Conservation (phyloP, 1,140 invertebrate genomes). For the Episyrphus balteatus region DNA sequence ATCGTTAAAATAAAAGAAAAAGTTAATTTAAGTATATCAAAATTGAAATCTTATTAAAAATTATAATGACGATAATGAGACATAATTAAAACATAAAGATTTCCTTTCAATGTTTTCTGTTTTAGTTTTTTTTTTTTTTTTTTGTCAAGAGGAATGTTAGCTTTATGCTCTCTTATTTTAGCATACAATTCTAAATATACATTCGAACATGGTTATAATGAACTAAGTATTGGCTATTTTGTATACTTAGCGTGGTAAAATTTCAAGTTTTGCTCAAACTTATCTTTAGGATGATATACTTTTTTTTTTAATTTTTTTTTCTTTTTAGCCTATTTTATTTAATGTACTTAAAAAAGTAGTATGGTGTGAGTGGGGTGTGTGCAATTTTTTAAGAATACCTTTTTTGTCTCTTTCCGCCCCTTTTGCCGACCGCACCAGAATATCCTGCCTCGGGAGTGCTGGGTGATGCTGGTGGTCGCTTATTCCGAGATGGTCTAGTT, state of each 20-base stretch:
- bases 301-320: background rate
- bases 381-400: constrained; percentile 1
- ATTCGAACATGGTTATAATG: background rate
- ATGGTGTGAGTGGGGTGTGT: no score
- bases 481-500: background rate
- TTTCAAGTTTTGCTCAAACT: background rate
- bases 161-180: background rate
- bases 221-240: background rate
- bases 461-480: background rate
- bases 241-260: background rate
- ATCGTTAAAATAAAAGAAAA: no score
- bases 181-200: background rate
- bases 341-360: no score
- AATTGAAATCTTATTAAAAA: no score
- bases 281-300: background rate
- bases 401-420: constrained; percentile 1
- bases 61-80: no score
- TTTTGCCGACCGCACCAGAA: background rate
- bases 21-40: no score
- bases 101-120: no score
- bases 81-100: no score
- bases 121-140: no score
- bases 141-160: no score
- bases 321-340: background rate
- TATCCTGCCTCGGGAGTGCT: constrained; percentile 3